These are phyloP conservation scores for Neoscelio sp. DNA, from an alignment of 2,888 invertebrate genomes.

Conservation along the genomic window DNA sequence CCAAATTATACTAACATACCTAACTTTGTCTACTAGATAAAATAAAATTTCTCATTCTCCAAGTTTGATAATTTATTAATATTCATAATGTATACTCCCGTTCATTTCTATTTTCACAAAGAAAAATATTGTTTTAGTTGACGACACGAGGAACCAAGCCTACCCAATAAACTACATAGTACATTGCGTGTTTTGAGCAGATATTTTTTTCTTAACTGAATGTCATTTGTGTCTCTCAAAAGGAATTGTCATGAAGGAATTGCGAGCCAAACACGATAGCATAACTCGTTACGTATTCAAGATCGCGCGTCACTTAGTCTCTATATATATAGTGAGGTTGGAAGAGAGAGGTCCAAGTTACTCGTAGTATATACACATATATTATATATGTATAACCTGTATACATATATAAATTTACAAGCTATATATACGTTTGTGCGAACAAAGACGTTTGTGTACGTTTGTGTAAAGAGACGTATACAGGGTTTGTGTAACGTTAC, in stretches of 20 bases:
- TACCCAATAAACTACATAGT: background rate
- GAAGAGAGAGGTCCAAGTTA: conserved; percentile 64
- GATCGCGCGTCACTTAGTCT: conserved; percentile 73
- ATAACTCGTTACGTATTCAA: conserved; percentile 77
- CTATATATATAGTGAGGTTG: conserved; percentile 54
- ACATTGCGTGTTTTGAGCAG: conserved; percentile 26
- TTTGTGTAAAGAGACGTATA: conserved; percentile 67
- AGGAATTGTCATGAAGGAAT: conserved; percentile 63
- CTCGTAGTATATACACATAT: conserved; percentile 23
- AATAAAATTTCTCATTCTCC: conserved; percentile 21
- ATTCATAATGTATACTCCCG: too few species aligned
- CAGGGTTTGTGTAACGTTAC: conserved; percentile 72
- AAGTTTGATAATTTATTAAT: too few species aligned
- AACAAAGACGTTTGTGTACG: too few species aligned
- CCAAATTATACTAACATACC: conserved; percentile 15
- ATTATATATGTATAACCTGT: conserved; percentile 34
- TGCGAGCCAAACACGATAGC: conserved; percentile 59
- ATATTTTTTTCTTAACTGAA: conserved; percentile 33
- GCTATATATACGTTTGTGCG: conserved; percentile 64
- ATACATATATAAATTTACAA: conserved; percentile 25
- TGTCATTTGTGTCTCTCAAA: conserved; percentile 50
- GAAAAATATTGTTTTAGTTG: conserved; percentile 15
- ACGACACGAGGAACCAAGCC: conserved; percentile 22
- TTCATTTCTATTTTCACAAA: conserved; percentile 17
- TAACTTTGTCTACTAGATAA: conserved; percentile 16